Evolutionary conservation across 2,888 invertebrate species (phyloP).

Genomic region (Neocrepidodera transversa): DNA sequence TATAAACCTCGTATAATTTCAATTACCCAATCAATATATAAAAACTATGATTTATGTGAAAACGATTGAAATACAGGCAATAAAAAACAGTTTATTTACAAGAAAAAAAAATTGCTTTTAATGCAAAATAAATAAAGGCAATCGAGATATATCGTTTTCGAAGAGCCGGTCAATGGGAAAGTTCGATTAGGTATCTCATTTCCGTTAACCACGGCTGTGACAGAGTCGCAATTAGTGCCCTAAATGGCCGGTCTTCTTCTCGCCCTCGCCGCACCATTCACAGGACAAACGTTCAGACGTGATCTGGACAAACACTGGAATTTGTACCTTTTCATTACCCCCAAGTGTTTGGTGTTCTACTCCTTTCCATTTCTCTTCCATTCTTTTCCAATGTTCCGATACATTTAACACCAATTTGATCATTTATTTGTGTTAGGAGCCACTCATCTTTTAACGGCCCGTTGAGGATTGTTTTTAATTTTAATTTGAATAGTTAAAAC

Average conservation of each 20-base stretch:
- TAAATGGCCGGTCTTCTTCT: constrained; percentile 53
- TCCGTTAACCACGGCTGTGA: constrained; percentile 57
- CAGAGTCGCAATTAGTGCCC: constrained; percentile 57
- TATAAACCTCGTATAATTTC: no score
- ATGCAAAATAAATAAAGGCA: constrained; percentile 2
- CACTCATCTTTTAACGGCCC: background rate
- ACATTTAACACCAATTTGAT: constrained; percentile 38
- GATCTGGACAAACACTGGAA: constrained; percentile 44
- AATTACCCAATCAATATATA: no score
- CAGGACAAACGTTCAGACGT: constrained; percentile 47
- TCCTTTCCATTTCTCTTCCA: constrained; percentile 29
- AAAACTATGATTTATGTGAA: no score
- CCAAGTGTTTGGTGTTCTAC: constrained; percentile 40
- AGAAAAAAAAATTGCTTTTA: background rate
- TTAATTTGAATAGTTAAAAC: no score
- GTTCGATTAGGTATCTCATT: constrained; percentile 57
- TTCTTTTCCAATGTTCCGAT: constrained; percentile 33
- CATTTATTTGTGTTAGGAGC: constrained; percentile 12
- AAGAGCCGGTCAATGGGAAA: constrained; percentile 35
- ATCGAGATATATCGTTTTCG: constrained; percentile 27
- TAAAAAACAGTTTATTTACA: no score
- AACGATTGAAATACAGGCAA: no score
- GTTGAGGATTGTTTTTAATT: no score
- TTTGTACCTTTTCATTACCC: constrained; percentile 47
- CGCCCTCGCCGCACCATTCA: constrained; percentile 47